phyloP scores from a whole-genome alignment of 92 coral and sea anemone species.

The Parazoanthus swiftii region DNA sequence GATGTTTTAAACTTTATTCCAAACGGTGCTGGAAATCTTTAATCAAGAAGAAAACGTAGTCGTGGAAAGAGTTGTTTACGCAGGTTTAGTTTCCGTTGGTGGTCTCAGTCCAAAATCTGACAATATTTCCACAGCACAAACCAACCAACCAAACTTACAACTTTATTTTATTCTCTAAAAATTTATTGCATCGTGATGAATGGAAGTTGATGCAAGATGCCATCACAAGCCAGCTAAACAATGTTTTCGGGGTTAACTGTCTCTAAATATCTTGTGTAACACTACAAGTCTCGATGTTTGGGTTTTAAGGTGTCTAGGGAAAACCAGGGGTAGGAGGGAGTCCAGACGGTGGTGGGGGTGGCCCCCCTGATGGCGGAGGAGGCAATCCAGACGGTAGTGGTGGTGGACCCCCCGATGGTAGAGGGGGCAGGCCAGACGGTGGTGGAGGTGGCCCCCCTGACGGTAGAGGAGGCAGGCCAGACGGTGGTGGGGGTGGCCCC shows the following conservation, averaged over 20 bases:
- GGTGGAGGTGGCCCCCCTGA: background rate
- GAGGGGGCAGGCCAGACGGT: background rate
- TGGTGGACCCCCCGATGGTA: background rate
- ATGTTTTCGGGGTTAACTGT: background rate
- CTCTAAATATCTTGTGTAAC: background rate
- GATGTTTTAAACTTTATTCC: no score
- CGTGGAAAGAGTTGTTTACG: background rate
- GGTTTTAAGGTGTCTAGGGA: background rate
- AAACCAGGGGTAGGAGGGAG: background rate
- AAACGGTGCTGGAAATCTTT: no score
- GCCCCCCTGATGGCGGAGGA: background rate
- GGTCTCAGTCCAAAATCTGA: background rate
- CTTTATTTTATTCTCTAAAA: background rate
- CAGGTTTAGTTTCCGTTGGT: background rate
- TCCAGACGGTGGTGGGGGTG: background rate
- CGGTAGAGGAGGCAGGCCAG: background rate
- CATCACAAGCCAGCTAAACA: background rate
- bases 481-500: background rate
- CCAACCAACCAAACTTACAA: background rate
- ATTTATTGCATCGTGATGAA: background rate
- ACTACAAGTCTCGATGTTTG: background rate
- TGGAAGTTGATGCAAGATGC: background rate
- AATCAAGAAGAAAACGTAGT: background rate
- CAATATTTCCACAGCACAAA: background rate
- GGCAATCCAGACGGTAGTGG: background rate